These are phyloP conservation scores for Sesamia inferens DNA, from an alignment of 2,888 invertebrate genomes.

Conservation along the genomic window DNA sequence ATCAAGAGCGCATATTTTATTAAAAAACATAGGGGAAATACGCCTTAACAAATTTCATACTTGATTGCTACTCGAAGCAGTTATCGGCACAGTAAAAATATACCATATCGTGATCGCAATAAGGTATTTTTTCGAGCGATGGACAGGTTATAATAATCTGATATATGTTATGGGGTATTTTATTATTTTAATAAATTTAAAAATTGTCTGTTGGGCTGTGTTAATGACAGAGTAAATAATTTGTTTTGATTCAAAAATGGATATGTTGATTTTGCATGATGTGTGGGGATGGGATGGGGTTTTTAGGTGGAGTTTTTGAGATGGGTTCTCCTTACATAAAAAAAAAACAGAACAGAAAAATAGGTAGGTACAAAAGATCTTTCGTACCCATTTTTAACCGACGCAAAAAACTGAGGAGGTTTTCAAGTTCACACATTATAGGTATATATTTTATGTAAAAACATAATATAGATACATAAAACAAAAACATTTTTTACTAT, in stretches of 20 bases:
- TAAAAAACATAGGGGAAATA: conserved; percentile 83
- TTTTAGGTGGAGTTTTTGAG: background rate
- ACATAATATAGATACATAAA: too few relatives aligned
- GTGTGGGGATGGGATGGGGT: background rate
- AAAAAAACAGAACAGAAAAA: too few relatives aligned
- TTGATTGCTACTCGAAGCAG: conserved; percentile 34
- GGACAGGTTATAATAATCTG: conserved; percentile 20
- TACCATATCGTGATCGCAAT: conserved; percentile 1
- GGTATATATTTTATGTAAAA: too few relatives aligned
- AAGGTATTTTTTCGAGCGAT: conserved; percentile 6
- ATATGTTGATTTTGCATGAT: conserved; percentile 62
- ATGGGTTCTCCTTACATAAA: background rate
- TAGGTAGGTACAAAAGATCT: too few relatives aligned
- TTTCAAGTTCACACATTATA: too few relatives aligned
- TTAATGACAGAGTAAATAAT: conserved; percentile 67
- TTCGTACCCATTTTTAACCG: too few relatives aligned
- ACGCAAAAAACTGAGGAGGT: too few relatives aligned
- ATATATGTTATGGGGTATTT: conserved; percentile 34
- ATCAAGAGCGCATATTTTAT: conserved; percentile 84
- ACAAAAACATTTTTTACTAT: too few relatives aligned
- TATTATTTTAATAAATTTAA: conserved; percentile 76
- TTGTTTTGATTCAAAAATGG: conserved; percentile 47
- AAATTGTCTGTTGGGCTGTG: conserved; percentile 64
- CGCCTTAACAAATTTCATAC: conserved; percentile 60
- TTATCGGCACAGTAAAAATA: conserved; percentile 11